Base-by-base conservation (phyloP, 2,797 vertebrate species). In the Zenarchopterus dispar region DNA sequence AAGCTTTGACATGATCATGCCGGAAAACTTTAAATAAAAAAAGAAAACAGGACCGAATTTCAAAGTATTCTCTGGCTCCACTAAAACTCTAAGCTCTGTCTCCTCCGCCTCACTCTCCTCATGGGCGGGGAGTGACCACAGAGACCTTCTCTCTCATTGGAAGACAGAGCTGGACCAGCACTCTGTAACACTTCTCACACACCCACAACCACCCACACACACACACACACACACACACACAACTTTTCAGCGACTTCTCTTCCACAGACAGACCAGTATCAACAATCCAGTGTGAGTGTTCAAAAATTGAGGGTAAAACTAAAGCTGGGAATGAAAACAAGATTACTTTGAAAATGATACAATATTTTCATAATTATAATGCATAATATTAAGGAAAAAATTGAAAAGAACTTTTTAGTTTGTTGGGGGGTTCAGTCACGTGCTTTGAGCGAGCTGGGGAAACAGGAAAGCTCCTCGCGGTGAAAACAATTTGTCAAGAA, bases 131-230 rank as follows among this genome's bases (percentile, higher is more conserved):
- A 92, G 86, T 87, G 71, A 67, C 75, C 88, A 87, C 90, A 70
- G 65, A 90, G 89, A 81, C 71, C 82, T 68, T 15, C 62, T 84
- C 80, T 83, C 89, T 91, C 88, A 94, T 93, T 94, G 94, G 94
- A 77, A 85, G 80, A 90, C 85, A 88, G 91, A 80, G 89, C 82
- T 70, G 62, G 85, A 86, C 86, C 79, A 87, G 89, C 71, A 87
- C 33, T 36, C 65, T 80, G 84, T 86, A 87, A 82, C 90, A 55
- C 77, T 23, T 23, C 62, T 26, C 52, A 44, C 67, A 16, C 51
- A 11, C 67, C n/a, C 42, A 10, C 52, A 33, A 59, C 26, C 57
- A 41, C 63, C 15, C 45, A 58, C 43, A 54, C 19, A 17, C 19
- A 75, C 67, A 85, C 28, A 28, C 28, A 11, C 67, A 19, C 42